These are phyloP conservation scores for Crossoptilon crossoptilon DNA, from an alignment of 2,797 vertebrate species.

Conservation along the genomic window DNA sequence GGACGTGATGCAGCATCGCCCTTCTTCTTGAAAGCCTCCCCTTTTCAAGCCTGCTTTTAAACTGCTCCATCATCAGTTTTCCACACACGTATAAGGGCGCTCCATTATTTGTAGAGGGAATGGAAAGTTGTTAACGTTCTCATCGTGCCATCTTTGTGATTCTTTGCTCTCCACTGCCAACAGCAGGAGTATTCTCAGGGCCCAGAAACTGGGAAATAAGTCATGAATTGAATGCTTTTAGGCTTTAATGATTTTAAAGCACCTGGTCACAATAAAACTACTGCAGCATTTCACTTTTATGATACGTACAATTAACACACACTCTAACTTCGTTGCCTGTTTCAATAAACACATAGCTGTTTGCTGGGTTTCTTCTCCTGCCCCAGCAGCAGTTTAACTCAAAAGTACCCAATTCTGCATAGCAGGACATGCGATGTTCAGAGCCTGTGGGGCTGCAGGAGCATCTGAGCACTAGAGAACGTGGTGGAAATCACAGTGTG, in stretches of 20 bases:
- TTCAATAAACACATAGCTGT: neutral
- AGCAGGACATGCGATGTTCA: neutral
- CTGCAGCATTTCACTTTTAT: neutral
- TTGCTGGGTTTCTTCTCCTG: neutral
- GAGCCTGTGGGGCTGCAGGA: neutral
- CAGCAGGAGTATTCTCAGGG: neutral
- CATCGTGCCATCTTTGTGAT: neutral
- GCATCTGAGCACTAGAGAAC: neutral
- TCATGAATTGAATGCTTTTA: neutral
- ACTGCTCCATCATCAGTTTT: neutral
- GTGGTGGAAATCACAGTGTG: neutral
- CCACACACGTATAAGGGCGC: rapidly evolving
- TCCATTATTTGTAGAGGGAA: neutral
- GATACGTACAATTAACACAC: neutral
- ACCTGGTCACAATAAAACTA: neutral
- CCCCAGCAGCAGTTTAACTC: neutral
- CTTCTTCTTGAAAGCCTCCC: neutral
- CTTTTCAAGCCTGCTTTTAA: neutral
- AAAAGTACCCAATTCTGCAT: neutral
- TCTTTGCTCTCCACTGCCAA: neutral
- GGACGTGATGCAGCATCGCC: neutral
- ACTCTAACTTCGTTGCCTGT: neutral
- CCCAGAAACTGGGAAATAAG: neutral
- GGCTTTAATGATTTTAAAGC: neutral
- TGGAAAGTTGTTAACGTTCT: neutral